Conservation (phyloP, 2,113 vertebrate genomes). For the Dromiciops gliroides region DNA sequence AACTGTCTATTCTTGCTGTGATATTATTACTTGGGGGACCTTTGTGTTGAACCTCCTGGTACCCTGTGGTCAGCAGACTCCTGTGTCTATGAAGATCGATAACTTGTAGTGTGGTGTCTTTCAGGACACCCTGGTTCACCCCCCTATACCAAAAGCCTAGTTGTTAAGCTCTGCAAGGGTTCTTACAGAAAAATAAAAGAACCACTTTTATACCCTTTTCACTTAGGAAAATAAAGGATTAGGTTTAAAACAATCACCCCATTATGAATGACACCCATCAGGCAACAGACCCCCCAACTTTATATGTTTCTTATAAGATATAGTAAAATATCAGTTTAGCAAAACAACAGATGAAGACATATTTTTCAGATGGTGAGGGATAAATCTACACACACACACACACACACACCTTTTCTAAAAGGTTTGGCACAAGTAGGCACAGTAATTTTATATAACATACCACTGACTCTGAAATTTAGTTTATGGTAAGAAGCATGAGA, state of each 20-base stretch:
- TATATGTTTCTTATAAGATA: not conserved
- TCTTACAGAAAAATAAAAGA: not conserved
- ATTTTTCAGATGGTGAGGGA: not conserved
- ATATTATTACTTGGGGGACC: not conserved
- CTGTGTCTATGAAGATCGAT: not conserved
- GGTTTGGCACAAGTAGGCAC: not conserved
- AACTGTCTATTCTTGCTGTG: not conserved
- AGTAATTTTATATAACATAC: not conserved
- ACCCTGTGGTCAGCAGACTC: not conserved
- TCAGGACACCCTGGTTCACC: not conserved
- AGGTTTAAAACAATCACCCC: not conserved
- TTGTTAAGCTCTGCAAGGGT: not conserved
- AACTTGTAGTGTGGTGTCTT: not conserved
- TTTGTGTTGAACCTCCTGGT: not conserved
- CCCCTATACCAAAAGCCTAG: not conserved
- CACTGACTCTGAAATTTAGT: not conserved
- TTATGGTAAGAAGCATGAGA: not conserved
- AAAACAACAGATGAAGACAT: not conserved
- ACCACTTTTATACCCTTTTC: not conserved
- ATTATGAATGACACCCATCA: not conserved
- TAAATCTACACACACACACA: not conserved
- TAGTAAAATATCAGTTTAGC: not conserved
- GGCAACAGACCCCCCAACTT: not conserved
- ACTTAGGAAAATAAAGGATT: not conserved
- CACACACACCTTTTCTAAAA: not conserved